Percentiles rank a stretch among this genome's conserved stretches.
These are phyloP conservation scores for Meloe dianella DNA, from an alignment of 2,888 invertebrate genomes.

Conservation along the genomic window DNA sequence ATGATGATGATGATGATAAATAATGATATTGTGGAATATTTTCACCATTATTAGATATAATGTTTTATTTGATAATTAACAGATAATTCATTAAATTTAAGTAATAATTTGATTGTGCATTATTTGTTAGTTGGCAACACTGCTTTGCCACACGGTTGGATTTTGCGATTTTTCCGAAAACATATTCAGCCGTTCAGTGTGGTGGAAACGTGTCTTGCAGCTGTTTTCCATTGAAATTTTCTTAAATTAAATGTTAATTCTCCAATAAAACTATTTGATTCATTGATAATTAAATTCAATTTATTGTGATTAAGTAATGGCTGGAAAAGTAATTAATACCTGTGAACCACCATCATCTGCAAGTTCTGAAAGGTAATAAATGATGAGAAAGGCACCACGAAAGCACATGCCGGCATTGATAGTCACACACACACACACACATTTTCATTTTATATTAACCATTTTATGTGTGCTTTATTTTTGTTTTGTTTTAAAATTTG, in stretches of 20 bases:
- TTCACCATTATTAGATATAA: no score
- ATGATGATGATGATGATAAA: neutral
- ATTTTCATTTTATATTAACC: slow-evolving; percentile 15
- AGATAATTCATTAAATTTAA: neutral
- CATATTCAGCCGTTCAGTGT: neutral
- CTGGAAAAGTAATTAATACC: slow-evolving; percentile 63
- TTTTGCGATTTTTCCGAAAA: neutral
- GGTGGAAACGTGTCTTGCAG: neutral
- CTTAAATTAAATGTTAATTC: neutral
- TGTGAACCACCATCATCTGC: slow-evolving; percentile 89
- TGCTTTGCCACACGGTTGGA: neutral
- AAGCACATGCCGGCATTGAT: slow-evolving; percentile 6
- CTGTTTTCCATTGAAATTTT: neutral
- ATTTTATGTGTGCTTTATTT: no score
- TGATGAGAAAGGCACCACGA: slow-evolving; percentile 5
- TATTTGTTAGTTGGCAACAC: neutral
- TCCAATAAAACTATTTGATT: neutral
- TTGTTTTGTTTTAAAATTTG: no score
- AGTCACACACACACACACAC: neutral
- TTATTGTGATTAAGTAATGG: slow-evolving; percentile 53
- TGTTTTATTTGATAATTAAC: neutral
- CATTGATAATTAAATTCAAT: neutral
- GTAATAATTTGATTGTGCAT: neutral
- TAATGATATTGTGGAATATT: neutral
- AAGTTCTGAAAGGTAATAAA: slow-evolving; percentile 85